phyloP scores from a whole-genome alignment of 64 coral and sea anemone genomes.

The Montipora sp. region DNA sequence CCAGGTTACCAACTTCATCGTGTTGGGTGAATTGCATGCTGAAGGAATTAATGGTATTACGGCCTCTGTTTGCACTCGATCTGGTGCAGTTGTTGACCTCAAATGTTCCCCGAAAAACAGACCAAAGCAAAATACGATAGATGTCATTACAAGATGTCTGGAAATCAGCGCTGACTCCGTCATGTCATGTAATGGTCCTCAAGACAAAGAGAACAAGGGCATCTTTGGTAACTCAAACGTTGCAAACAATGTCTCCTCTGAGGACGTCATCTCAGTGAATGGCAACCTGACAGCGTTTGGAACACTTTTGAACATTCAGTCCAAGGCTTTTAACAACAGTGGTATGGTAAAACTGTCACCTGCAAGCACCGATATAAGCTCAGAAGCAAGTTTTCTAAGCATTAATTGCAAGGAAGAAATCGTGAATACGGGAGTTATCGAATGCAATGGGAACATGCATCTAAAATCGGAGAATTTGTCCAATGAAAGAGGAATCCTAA shows the following conservation, averaged over 20 bases:
- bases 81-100: conserved; percentile 51
- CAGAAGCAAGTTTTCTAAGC: background rate
- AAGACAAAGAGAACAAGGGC: conserved; percentile 1
- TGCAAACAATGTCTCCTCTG: conserved; percentile 18
- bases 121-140: background rate
- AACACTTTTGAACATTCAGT: conserved; percentile 22
- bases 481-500: conserved; percentile 44
- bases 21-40: conserved; percentile 52
- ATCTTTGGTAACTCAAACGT: background rate
- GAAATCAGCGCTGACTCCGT: conserved; percentile 31
- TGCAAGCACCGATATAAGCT: background rate
- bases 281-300: conserved; percentile 38
- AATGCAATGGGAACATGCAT: conserved; percentile 35
- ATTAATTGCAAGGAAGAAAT: conserved; percentile 18
- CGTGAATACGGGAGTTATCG: conserved; percentile 41
- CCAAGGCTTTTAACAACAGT: conserved; percentile 36
- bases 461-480: conserved; percentile 29
- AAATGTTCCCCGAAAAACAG: background rate
- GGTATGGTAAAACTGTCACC: conserved; percentile 37
- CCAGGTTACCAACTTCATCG: conserved; percentile 45
- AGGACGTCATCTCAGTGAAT: conserved; percentile 29
- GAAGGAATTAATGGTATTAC: conserved; percentile 60
- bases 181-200: background rate
- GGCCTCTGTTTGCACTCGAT: conserved; percentile 18
- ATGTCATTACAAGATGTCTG: conserved; percentile 51